Conservation (phyloP, 2,797 vertebrate genomes). For the Rallus crepitans region DNA sequence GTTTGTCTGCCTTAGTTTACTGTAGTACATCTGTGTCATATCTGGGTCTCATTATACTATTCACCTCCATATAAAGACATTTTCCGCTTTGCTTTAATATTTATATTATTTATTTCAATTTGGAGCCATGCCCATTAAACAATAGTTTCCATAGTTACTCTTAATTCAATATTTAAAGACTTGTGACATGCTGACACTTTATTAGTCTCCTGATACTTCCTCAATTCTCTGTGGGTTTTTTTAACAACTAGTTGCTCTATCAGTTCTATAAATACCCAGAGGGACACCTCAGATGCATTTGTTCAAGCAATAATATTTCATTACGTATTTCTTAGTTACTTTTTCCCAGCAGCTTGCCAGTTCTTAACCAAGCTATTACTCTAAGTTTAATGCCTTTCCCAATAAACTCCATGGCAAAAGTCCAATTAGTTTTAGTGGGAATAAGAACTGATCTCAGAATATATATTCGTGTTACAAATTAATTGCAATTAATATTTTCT, state of each 20-base stretch:
- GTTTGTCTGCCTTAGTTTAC: not conserved
- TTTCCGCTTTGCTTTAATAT: not conserved
- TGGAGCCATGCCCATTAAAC: not conserved
- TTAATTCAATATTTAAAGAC: slow-evolving; percentile 43
- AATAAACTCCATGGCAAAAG: slow-evolving; percentile 35
- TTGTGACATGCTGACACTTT: not conserved
- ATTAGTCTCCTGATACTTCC: slow-evolving; percentile 21
- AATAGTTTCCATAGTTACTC: slow-evolving; percentile 43
- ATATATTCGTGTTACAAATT: slow-evolving; percentile 22
- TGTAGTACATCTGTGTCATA: not conserved
- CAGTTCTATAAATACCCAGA: slow-evolving; percentile 33
- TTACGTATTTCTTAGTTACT: slow-evolving; percentile 36
- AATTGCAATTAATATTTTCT: slow-evolving; percentile 16
- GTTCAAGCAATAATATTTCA: slow-evolving; percentile 16
- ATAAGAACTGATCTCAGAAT: not conserved
- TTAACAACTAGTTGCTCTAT: slow-evolving; percentile 1
- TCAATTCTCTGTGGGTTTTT: not conserved
- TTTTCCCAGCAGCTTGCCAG: slow-evolving; percentile 22
- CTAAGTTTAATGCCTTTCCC: slow-evolving; percentile 31
- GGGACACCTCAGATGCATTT: not conserved
- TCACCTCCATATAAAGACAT: not conserved
- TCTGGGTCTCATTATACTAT: not conserved
- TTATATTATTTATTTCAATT: slow-evolving; percentile 16
- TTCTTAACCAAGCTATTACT: slow-evolving; percentile 41
- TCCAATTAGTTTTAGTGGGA: slow-evolving; percentile 14